Evolutionary conservation across 2,888 invertebrate genomes (phyloP).

Genomic region (Cotesia congregata): DNA sequence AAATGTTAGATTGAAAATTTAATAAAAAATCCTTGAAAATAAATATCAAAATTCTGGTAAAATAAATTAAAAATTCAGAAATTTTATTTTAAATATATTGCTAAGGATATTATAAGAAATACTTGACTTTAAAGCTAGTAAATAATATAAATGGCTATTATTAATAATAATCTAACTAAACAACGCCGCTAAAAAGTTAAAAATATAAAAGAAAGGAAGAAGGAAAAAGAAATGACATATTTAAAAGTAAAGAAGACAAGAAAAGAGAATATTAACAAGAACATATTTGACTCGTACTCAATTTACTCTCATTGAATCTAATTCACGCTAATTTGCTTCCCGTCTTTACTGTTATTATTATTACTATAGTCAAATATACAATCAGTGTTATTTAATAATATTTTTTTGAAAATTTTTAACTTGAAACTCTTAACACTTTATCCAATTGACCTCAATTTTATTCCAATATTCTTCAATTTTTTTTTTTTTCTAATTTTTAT

Average conservation of each 20-base stretch:
- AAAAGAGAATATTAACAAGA: conserved; percentile 38
- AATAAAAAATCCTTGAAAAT: no score
- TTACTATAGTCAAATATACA: neutral
- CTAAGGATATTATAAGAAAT: neutral
- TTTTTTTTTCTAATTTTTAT: no score
- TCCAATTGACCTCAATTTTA: no score
- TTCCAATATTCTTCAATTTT: no score
- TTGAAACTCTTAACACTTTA: no score
- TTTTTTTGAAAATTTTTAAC: neutral
- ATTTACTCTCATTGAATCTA: conserved; percentile 64
- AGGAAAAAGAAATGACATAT: conserved; percentile 15
- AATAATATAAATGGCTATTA: neutral
- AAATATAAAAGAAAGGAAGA: conserved; percentile 7
- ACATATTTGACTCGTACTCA: conserved; percentile 56
- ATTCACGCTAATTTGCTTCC: conserved; percentile 60
- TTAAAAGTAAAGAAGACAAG: conserved; percentile 25
- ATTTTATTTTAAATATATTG: neutral
- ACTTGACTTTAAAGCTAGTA: neutral
- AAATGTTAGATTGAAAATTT: no score
- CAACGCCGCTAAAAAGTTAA: conserved; percentile 8
- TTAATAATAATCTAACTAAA: neutral
- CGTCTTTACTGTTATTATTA: conserved; percentile 15
- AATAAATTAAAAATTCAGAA: no score
- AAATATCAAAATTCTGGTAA: no score
- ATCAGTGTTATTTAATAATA: neutral